Evolutionary conservation across 2,888 invertebrate species (phyloP).

Genomic region (Eueremaeus valkanovi): DNA sequence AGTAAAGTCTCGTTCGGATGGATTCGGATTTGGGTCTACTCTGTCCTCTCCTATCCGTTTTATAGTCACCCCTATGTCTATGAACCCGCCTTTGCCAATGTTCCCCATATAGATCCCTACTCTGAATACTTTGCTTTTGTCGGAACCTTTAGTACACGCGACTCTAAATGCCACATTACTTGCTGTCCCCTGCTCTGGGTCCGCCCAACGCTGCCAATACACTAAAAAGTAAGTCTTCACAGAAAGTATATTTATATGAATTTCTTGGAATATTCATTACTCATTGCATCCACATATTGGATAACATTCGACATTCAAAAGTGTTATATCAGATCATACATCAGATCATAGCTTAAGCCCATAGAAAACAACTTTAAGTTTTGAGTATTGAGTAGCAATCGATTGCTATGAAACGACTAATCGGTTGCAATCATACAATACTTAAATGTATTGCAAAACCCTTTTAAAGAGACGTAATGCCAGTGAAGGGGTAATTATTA

Average conservation of each 20-base stretch:
- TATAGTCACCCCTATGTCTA: constrained; percentile 36
- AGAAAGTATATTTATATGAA: background rate
- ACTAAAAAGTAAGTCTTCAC: background rate
- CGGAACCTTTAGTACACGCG: constrained; percentile 34
- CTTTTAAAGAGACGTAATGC: constrained; percentile 33
- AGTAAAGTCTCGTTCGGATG: background rate
- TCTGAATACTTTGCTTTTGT: constrained; percentile 24
- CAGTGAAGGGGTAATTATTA: constrained; percentile 34
- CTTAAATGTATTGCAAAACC: constrained; percentile 25
- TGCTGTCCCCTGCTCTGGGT: constrained; percentile 23
- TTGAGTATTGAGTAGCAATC: background rate
- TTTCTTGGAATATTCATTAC: constrained; percentile 12
- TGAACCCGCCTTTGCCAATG: constrained; percentile 22
- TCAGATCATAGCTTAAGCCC: background rate
- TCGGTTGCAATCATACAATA: background rate
- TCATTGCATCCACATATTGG: background rate
- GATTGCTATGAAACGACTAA: background rate
- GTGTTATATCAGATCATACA: background rate
- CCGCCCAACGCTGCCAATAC: background rate
- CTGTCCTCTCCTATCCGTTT: constrained; percentile 25
- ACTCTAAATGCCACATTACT: constrained; percentile 36
- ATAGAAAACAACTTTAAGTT: background rate
- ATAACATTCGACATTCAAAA: too few relatives aligned
- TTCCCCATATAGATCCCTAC: constrained; percentile 17
- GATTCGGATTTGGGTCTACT: constrained; percentile 14